Base-by-base conservation (phyloP, 2,888 invertebrate genomes). In the Heteropelma amictum region DNA sequence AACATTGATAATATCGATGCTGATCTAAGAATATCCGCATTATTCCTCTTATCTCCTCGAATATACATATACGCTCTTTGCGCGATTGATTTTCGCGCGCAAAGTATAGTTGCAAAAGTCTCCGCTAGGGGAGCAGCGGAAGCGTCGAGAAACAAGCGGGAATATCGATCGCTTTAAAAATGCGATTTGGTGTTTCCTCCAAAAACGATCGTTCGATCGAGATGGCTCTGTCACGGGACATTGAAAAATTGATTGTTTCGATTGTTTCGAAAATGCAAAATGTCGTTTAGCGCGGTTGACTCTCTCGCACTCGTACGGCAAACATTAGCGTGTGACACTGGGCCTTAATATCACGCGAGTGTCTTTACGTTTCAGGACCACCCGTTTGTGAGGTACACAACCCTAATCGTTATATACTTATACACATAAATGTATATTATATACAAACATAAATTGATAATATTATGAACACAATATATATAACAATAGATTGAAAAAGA, bases 361-460 rank as follows among this genome's bases (percentile, higher is more conserved):
- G 72, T 65, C 65, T 72, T 72, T 38, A n/a, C n/a, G 69, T 54
- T 60, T 49, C 45, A 60, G 40, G 60, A 49, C 65, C 60, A 70
- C 40, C 35, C 38, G 47, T 71, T 45, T 71, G 71, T 64, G 67
- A 63, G 49, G 61, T 69, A 40, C 38, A 73, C 74, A 47, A 70
- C 35, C 73, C 51, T 71, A 54, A 75, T 60, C 33, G 60, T 61
- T 74, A 73, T 68, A 76, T 49, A 60, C 33, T 58, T 45, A 68
- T 42, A 19, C 7, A 40, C 40, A 21, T 51, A 40, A 33, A 40
- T 33, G 65, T 64, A 21, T 30, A 53, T 53, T 3, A 26, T 42
- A 61, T 35, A 33, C n/a, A 67, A 56, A 28, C 35, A 54, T 28
- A 28, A 38, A 47, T 38, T 23, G 6, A 65, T 61, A 35, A 47